A percentile compares a stretch with the other conserved stretches of the same genome.
phyloP scores from a whole-genome alignment of 2,888 invertebrate species.

The Rhagophthalmus giganteus region DNA sequence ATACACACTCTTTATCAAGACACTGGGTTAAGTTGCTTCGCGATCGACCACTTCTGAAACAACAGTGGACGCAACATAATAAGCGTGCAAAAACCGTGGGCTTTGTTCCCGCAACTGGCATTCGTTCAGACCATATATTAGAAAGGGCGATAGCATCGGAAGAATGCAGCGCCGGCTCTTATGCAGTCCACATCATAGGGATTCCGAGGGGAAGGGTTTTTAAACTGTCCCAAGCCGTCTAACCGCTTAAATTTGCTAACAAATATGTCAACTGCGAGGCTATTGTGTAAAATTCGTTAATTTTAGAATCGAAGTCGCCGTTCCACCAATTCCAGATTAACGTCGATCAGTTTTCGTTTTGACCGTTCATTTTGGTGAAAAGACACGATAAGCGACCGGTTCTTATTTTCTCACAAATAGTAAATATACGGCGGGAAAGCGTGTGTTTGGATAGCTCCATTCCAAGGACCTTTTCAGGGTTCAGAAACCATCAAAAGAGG shows the following conservation, averaged over 20 bases:
- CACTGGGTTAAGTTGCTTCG: constrained; percentile 13
- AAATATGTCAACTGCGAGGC: constrained; percentile 16
- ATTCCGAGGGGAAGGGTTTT: constrained; percentile 12
- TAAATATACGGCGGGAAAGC: constrained; percentile 20
- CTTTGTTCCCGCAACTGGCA: constrained; percentile 40
- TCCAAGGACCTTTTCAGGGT: constrained; percentile 25
- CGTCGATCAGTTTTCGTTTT: too few relatives aligned
- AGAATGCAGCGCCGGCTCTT: constrained; percentile 44
- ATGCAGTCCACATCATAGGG: constrained; percentile 23
- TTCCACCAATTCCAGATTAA: too few relatives aligned
- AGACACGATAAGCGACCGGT: constrained; percentile 1
- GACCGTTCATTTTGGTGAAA: background rate
- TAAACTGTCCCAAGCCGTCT: constrained; percentile 26
- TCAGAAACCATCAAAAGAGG: constrained; percentile 32
- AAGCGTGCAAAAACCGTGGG: too few relatives aligned
- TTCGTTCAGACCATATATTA: constrained; percentile 45
- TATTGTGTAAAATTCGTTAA: too few relatives aligned
- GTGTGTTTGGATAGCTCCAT: constrained; percentile 8
- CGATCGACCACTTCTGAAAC: constrained; percentile 2
- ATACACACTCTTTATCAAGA: constrained; percentile 15
- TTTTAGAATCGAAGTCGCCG: too few relatives aligned
- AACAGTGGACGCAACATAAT: too few relatives aligned
- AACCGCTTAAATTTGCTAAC: constrained; percentile 27
- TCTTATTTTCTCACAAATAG: constrained; percentile 13
- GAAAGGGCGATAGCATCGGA: constrained; percentile 47